A percentile compares a stretch with the other conserved stretches of the same genome.
These are phyloP conservation scores for Papilio elwesi DNA, from an alignment of 2,888 invertebrate genomes.

Conservation along the genomic window DNA sequence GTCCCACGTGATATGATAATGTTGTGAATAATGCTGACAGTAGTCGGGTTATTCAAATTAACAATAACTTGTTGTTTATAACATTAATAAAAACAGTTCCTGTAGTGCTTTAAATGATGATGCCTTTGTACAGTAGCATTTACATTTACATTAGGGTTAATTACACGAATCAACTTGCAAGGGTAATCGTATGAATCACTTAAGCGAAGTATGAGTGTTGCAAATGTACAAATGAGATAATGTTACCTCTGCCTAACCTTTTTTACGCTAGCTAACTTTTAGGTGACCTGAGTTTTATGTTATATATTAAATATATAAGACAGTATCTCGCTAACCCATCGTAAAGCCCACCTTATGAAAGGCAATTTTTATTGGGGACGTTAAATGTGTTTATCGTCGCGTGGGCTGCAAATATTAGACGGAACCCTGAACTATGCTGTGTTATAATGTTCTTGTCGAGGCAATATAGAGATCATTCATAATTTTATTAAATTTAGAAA, in stretches of 20 bases:
- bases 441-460: constrained; percentile 3
- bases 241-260: background rate
- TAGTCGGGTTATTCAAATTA: too few species aligned
- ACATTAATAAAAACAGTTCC: too few species aligned
- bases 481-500: background rate
- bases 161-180: too few species aligned
- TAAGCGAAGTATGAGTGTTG: too few species aligned
- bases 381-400: constrained; percentile 28
- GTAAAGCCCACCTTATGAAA: constrained; percentile 30
- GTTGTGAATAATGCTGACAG: too few species aligned
- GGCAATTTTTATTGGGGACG: constrained; percentile 32
- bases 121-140: too few species aligned
- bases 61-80: too few species aligned
- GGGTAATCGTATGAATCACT: too few species aligned
- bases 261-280: background rate
- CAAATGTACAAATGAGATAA: background rate
- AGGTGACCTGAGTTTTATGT: background rate
- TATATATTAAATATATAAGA: constrained; percentile 11
- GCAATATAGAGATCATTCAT: constrained; percentile 23
- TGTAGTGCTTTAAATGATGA: too few species aligned
- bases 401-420: constrained; percentile 25
- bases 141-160: too few species aligned
- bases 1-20: too few species aligned
- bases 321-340: constrained; percentile 9
- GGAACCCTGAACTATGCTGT: constrained; percentile 9